These are phyloP conservation scores for Ceratosolen solmsi DNA, from an alignment of 1,140 invertebrate species.

Conservation along the genomic window DNA sequence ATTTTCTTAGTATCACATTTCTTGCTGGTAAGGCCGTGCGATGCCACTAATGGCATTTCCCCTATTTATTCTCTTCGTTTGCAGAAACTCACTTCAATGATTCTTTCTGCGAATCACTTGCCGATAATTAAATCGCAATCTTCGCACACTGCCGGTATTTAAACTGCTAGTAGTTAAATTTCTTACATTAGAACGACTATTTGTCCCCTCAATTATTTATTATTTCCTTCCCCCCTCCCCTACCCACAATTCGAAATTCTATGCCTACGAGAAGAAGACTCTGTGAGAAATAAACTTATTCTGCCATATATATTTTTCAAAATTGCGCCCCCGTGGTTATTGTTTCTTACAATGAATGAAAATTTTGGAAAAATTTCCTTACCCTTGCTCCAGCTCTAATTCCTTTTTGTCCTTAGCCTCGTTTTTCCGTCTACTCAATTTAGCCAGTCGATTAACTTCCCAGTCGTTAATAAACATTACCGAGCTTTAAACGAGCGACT, in stretches of 20 bases:
- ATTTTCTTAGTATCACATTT: not conserved
- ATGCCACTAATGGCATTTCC: not conserved
- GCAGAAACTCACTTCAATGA: not conserved
- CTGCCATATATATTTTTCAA: no score
- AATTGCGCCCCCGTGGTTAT: no score
- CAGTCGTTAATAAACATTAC: not conserved
- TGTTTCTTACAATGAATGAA: no score
- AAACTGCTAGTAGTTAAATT: no score
- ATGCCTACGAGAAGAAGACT: no score
- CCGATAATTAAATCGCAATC: not conserved
- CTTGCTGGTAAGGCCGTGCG: not conserved
- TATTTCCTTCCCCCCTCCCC: no score
- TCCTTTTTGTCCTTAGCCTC: not conserved
- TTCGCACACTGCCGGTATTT: not conserved
- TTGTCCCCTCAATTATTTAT: not conserved
- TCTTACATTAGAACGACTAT: not conserved
- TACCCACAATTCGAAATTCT: not conserved
- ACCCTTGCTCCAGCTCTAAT: no score
- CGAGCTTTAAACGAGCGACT: not conserved
- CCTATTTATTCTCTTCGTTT: not conserved
- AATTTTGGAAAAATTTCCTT: no score
- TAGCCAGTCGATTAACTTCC: not conserved
- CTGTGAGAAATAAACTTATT: no score
- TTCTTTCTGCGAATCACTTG: not conserved
- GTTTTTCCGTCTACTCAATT: not conserved